phyloP scores from a whole-genome alignment of 2,113 vertebrate species.

The Scartelaos histophorus region DNA sequence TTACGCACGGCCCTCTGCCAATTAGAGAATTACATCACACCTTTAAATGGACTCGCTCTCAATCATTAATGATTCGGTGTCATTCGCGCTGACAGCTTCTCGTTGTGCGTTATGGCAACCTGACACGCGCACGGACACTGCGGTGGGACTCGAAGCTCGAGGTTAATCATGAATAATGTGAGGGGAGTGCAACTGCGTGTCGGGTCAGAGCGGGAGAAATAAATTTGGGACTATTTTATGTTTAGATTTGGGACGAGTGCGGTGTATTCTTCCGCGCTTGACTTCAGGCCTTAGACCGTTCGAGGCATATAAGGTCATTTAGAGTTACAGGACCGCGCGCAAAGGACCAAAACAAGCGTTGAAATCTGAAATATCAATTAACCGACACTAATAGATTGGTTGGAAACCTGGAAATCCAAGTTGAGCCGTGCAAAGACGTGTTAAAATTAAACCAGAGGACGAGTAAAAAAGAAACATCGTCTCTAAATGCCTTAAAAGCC shows the following conservation, averaged over 20 bases:
- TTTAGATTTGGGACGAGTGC: neutral
- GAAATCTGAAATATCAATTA: neutral
- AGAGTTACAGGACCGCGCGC: neutral
- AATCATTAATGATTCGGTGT: conserved; percentile 66
- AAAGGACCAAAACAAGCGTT: neutral
- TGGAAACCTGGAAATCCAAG: neutral
- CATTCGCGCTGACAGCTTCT: conserved; percentile 44
- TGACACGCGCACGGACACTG: conserved; percentile 39
- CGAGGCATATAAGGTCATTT: conserved; percentile 1
- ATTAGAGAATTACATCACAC: conserved; percentile 70
- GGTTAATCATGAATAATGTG: conserved; percentile 30
- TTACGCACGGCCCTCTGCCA: conserved; percentile 47
- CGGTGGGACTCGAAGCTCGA: conserved; percentile 18
- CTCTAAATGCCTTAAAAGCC: neutral
- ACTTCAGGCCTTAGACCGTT: neutral
- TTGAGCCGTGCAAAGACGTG: neutral
- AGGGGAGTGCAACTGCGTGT: neutral
- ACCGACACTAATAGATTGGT: neutral
- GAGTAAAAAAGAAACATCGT: neutral
- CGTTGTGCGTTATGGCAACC: conserved; percentile 48
- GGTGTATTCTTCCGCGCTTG: neutral
- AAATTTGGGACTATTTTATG: neutral
- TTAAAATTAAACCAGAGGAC: neutral
- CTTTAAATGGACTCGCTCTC: conserved; percentile 58
- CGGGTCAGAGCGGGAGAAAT: neutral